Evolutionary conservation across 1,140 invertebrate species (phyloP).

Genomic region (Drosophila aff.): DNA sequence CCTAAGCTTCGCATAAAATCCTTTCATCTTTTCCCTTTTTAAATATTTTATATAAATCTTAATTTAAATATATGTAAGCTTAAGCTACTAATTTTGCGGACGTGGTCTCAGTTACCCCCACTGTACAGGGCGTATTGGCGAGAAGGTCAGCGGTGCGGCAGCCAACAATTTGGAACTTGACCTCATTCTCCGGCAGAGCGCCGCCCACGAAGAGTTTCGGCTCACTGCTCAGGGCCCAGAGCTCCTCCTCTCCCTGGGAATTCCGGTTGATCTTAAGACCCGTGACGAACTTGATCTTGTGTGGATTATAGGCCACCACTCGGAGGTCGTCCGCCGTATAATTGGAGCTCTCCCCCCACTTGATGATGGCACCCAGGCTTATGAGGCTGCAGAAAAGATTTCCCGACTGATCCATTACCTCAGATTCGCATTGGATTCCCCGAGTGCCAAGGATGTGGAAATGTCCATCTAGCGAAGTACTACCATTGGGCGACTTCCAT

Average conservation of each 20-base stretch:
- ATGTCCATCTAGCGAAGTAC: background rate
- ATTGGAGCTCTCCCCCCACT: slow-evolving; percentile 56
- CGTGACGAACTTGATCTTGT: slow-evolving; percentile 88
- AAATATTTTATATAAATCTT: background rate
- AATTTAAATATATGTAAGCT: background rate
- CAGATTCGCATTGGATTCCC: slow-evolving; percentile 85
- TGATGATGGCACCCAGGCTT: slow-evolving; percentile 64
- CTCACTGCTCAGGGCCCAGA: slow-evolving; percentile 86
- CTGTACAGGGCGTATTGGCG: slow-evolving; percentile 69
- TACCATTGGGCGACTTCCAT: slow-evolving; percentile 26
- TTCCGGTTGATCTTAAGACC: slow-evolving; percentile 89
- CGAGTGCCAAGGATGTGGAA: slow-evolving; percentile 68
- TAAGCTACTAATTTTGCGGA: background rate
- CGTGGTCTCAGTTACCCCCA: slow-evolving; percentile 30
- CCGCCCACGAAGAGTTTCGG: slow-evolving; percentile 87
- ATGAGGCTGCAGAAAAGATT: slow-evolving; percentile 85
- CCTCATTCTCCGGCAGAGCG: slow-evolving; percentile 86
- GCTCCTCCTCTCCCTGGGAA: slow-evolving; percentile 85
- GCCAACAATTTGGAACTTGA: slow-evolving; percentile 89
- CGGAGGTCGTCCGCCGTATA: slow-evolving; percentile 65
- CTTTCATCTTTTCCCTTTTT: background rate
- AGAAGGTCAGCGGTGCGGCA: slow-evolving; percentile 74
- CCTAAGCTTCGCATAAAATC: background rate
- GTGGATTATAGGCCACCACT: slow-evolving; percentile 84
- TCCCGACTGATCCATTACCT: slow-evolving; percentile 87